Base-by-base conservation (phyloP, 2,113 vertebrate species). In the Thomomys bottae region DNA sequence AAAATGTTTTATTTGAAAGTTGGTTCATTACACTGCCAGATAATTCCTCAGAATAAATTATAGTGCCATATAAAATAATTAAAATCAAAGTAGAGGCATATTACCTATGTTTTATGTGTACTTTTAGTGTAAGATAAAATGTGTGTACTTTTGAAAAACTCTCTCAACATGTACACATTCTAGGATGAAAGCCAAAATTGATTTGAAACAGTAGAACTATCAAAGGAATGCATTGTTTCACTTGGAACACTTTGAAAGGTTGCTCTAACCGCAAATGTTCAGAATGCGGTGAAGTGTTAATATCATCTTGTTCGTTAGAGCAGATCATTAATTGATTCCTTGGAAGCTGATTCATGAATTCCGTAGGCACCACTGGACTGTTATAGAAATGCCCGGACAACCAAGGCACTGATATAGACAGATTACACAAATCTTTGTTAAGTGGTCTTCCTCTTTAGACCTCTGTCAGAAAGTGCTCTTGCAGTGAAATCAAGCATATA, bases 1-100 rank as follows among this genome's bases (percentile, higher is more conserved):
- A 30, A 9, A 40, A 18, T 32, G 91, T 92, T 94, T 77, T n/a
- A 87, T 73, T 80, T 87, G 30, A 87, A 88, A 87, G 3, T 34
- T 57, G 3, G 21, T 45, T 12, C 59, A 63, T 86, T 90, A 49
- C 5, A 49, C 1, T 88, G 42, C 36, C 70, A 86, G 86, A 45
- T 79, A 88, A 61, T 63, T 17, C 34, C 86, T 38, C 38, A 79
- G 54, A 83, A 91, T 8, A 90, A 36, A 92, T 57, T 81, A 26
- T 15, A 68, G 6, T 81, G 32, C 15, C 32, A 18, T 57, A 63
- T 59, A 76, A 89, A 70, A 84, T 54, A 85, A 68, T 61, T 72
- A 75, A 96, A 92, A 78, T 32, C 77, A 64, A 92, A 67, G 32
- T 70, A 14, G 17, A 89, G 83, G 30, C 32, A 34, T 42, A 28